Evolutionary conservation across 2,888 invertebrate species (phyloP).

Genomic region (Lysandra bellargus): DNA sequence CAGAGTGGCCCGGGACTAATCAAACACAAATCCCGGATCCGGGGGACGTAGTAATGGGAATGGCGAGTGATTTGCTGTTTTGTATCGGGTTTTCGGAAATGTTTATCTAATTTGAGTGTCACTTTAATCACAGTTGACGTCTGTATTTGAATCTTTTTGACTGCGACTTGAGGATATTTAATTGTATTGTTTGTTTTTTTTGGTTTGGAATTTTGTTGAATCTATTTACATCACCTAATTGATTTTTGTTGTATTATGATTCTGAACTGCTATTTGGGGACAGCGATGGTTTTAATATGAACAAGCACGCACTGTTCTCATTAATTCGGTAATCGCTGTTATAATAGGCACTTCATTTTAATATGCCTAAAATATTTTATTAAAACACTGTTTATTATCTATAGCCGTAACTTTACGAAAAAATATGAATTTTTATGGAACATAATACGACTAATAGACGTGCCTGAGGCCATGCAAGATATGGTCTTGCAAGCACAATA

Average conservation of each 20-base stretch:
- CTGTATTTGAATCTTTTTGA: not conserved
- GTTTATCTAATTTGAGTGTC: conserved; percentile 9
- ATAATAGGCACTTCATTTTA: not conserved
- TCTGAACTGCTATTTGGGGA: not conserved
- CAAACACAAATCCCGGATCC: conserved; percentile 26
- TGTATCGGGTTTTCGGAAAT: not conserved
- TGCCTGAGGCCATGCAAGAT: too few relatives aligned
- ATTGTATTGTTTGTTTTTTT: too few relatives aligned
- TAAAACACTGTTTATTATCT: not conserved
- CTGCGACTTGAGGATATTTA: too few relatives aligned
- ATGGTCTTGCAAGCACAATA: too few relatives aligned
- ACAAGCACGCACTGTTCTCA: not conserved
- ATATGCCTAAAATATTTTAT: not conserved
- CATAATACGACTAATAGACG: too few relatives aligned
- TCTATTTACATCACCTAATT: not conserved
- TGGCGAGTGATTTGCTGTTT: conserved; percentile 7
- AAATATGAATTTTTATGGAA: too few relatives aligned
- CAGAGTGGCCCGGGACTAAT: not conserved
- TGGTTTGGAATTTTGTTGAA: not conserved
- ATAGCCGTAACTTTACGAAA: not conserved
- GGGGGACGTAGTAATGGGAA: conserved; percentile 17
- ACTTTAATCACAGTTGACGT: not conserved
- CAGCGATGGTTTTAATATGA: not conserved
- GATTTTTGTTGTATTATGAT: not conserved
- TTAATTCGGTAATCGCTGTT: not conserved